Base-by-base conservation (phyloP, 2,888 invertebrate species). In the Endotricha flammealis region DNA sequence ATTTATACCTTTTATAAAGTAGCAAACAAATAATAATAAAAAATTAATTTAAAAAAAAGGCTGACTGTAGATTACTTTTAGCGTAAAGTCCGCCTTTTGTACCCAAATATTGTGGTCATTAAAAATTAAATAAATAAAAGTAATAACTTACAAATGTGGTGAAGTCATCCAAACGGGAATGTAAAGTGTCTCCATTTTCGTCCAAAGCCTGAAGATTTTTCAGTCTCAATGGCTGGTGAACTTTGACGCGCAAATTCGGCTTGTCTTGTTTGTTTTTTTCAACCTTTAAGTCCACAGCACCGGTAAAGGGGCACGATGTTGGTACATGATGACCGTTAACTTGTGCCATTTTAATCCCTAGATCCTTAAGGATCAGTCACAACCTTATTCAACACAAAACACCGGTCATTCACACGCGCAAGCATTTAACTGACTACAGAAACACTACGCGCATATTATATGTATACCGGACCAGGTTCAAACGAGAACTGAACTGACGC, bases 361-460 rank as follows among this genome's bases (percentile, higher is more conserved):
- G 47, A 45, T 22, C 50, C 49, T 34, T 48, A 50, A 7, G 46
- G 47, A 50, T 50, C 55, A 61, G 17, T 35, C 50, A 32, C 66
- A 62, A 45, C 56, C 64, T 53, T 62, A 60, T 64, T 67, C 70
- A 50, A 51, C 39, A 30, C 39, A 30, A 37, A 48, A 41, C 44
- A 47, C 44, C 33, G 40, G 41, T 43, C 20, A 10, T 28, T 22
- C 34, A 20, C 20, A 20, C 20, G 27, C 35, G 14, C 29, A 35
- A 29, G 20, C 31, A 12, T 28, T 9, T 20, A 35, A 34, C 28
- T 33, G 27, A 27, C 27, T 33, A 17, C 5, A 20, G n/a, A n/a
- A n/a, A n/a, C n/a, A n/a, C n/a, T n/a, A n/a, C n/a, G 10, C 57
- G 57, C 73, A 73, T 73, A 56, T 62, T 77, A 72, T 79, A 80